Percentiles rank a stretch among this genome's conserved stretches.
Evolutionary conservation across 2,797 vertebrate genomes (phyloP).

Genomic region (Coracias cyanogaster): DNA sequence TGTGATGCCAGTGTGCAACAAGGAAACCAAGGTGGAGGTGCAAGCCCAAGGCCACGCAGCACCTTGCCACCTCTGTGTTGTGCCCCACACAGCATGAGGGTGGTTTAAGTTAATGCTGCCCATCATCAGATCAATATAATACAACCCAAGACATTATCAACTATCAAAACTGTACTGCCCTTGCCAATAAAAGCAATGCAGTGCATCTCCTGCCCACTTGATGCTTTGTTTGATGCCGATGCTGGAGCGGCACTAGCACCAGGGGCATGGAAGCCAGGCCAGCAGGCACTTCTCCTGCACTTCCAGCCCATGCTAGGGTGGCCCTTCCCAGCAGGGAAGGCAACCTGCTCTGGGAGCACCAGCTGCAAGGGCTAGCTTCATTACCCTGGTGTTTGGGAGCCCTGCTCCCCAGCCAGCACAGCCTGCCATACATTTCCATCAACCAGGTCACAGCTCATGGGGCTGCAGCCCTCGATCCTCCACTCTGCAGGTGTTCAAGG

Average conservation of each 20-base stretch:
- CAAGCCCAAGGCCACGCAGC: background rate
- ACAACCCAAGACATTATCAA: background rate
- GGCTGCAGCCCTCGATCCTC: rapidly evolving
- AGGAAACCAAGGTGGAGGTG: background rate
- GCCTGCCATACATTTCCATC: rapidly evolving
- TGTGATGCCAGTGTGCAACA: background rate
- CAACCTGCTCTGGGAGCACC: background rate
- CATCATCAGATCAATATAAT: background rate
- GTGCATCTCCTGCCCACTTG: background rate
- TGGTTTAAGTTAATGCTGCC: background rate
- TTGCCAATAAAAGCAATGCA: background rate
- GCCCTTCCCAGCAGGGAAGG: background rate
- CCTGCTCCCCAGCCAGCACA: background rate
- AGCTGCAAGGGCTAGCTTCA: background rate
- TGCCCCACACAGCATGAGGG: background rate
- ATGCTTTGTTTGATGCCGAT: background rate
- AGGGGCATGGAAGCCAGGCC: background rate
- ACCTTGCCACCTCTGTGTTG: rapidly evolving
- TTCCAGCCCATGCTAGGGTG: background rate
- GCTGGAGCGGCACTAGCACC: background rate
- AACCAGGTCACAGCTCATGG: background rate
- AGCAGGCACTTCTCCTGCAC: background rate
- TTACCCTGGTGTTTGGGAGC: background rate
- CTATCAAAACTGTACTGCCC: background rate
- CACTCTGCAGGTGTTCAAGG: background rate